phyloP scores from a whole-genome alignment of 1,140 invertebrate species.

The Pissodes strobi region DNA sequence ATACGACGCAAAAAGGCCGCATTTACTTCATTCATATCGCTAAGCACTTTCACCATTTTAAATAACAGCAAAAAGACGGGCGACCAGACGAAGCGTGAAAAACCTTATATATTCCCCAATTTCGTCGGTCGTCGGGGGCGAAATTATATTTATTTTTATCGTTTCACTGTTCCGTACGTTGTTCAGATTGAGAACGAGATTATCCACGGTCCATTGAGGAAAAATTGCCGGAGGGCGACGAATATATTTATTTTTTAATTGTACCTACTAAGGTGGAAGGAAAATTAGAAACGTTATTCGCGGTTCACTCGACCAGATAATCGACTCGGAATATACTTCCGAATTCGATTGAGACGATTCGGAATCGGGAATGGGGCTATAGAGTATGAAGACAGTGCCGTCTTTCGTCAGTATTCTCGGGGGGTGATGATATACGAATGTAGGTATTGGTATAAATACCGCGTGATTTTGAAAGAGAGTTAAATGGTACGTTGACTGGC shows the following conservation, averaged over 20 bases:
- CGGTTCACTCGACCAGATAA: slow-evolving; percentile 33
- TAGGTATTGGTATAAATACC: no score
- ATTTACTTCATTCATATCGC: no score
- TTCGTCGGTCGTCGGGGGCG: slow-evolving; percentile 23
- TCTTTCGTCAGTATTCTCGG: no score
- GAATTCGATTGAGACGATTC: slow-evolving; percentile 22
- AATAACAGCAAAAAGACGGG: no score
- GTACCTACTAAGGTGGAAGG: slow-evolving; percentile 41
- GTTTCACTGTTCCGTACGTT: slow-evolving; percentile 35
- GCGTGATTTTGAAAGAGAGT: no score
- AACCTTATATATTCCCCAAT: slow-evolving; percentile 33
- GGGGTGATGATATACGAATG: no score
- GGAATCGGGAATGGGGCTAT: no score
- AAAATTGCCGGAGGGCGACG: slow-evolving; percentile 36
- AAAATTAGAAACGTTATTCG: slow-evolving; percentile 35
- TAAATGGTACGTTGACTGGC: no score
- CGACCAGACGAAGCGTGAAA: slow-evolving; percentile 19
- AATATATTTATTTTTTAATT: slow-evolving; percentile 45
- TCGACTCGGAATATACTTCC: slow-evolving; percentile 22
- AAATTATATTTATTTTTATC: slow-evolving; percentile 39
- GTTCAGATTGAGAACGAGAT: slow-evolving; percentile 43
- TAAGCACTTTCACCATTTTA: no score
- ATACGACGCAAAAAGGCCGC: no score
- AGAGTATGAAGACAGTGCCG: no score
- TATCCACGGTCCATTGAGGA: slow-evolving; percentile 41